Evolutionary conservation across 2,113 vertebrate species (phyloP).

Genomic region (Pogona vitticeps): DNA sequence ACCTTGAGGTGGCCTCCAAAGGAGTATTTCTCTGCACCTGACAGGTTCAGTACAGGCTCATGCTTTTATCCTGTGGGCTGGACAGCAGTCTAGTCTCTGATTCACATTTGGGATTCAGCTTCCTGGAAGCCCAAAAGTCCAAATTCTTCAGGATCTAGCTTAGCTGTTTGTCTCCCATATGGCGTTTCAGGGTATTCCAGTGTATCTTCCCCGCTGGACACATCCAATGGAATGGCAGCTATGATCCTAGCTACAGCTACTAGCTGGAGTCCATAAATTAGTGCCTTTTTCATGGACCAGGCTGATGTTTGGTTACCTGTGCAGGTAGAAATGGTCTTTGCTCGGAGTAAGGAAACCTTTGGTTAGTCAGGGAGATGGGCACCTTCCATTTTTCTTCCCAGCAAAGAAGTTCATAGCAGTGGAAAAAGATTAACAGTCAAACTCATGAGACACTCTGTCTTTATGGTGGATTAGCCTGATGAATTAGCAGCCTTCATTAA

Average conservation of each 20-base stretch:
- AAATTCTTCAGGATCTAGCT: no score
- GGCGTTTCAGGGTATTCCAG: no score
- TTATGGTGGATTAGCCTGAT: not conserved
- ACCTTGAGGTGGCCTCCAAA: no score
- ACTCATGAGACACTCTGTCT: fast-evolving
- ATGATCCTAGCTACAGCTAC: not conserved
- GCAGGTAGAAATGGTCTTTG: not conserved
- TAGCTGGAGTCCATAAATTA: not conserved
- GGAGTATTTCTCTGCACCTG: no score
- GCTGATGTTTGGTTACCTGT: not conserved
- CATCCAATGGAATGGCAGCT: not conserved
- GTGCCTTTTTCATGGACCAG: not conserved
- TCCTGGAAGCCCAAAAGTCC: no score
- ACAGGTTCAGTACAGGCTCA: no score
- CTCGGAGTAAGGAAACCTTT: no score
- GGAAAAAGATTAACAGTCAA: fast-evolving
- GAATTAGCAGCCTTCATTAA: conserved; percentile 24
- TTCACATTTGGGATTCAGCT: no score
- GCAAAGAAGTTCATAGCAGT: not conserved
- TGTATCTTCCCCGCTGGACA: no score
- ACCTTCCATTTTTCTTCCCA: not conserved
- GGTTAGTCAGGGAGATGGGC: not conserved
- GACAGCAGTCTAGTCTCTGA: no score
- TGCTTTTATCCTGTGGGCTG: no score
- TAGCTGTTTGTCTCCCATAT: no score